A percentile compares a stretch with the other conserved stretches of the same genome.
Conservation (phyloP, 2,113 vertebrate species). For the mouse (Mus musculus) region DNA sequence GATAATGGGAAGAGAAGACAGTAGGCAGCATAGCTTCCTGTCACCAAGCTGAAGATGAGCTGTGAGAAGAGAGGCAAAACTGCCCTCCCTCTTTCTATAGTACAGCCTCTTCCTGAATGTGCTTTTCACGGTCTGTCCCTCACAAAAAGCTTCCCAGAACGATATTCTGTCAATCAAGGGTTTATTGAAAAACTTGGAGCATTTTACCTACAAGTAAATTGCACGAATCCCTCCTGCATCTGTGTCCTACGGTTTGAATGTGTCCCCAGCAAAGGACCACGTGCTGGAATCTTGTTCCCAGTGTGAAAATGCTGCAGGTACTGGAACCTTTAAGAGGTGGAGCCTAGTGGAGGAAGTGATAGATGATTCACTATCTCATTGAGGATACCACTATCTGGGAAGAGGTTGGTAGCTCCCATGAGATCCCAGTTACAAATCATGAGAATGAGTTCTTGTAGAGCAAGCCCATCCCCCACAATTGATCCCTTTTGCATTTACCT, state of each 20-base stretch:
- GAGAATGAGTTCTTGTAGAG: neutral
- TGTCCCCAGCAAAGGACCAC: neutral
- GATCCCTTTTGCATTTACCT: neutral
- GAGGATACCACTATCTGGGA: neutral
- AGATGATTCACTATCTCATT: neutral
- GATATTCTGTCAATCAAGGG: neutral
- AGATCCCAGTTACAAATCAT: neutral
- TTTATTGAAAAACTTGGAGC: neutral
- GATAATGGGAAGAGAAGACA: neutral
- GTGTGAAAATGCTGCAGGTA: neutral
- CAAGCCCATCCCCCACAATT: neutral
- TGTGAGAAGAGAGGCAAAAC: neutral
- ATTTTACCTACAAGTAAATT: neutral
- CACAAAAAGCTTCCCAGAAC: neutral
- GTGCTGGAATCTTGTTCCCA: neutral
- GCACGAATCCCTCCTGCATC: neutral
- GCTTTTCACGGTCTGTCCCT: neutral
- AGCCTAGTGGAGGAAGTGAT: neutral
- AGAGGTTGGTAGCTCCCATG: neutral
- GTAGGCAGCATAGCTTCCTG: neutral
- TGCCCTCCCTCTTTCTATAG: neutral
- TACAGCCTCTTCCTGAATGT: neutral
- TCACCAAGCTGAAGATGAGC: neutral
- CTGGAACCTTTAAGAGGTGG: neutral
- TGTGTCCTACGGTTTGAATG: neutral